A percentile compares a stretch with the other conserved stretches of the same genome.
Evolutionary conservation across 2,113 vertebrate genomes (phyloP).

Genomic region (Corvus cornix): DNA sequence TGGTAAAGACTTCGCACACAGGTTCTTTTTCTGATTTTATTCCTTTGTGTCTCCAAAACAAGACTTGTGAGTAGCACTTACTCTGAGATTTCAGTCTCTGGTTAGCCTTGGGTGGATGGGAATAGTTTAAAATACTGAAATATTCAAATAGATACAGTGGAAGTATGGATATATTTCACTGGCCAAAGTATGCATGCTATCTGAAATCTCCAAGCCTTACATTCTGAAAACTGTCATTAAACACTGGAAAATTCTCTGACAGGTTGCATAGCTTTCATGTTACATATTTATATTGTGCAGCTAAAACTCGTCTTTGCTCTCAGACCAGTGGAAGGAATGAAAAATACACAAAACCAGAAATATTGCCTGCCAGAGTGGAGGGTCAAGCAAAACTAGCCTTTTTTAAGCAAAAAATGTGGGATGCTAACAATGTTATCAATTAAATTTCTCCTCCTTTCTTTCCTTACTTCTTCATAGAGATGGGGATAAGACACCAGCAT

Average conservation of each 20-base stretch:
- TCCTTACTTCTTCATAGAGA: neutral
- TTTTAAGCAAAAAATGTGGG: neutral
- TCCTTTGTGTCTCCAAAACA: neutral
- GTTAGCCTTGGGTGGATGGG: neutral
- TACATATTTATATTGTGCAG: conserved; percentile 50
- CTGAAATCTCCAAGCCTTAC: conserved; percentile 20
- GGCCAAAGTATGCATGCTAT: neutral
- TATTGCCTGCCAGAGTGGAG: neutral
- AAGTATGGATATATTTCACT: neutral
- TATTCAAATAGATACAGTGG: conserved; percentile 20
- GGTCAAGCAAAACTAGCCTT: neutral
- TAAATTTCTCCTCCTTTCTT: neutral
- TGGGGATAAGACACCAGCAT: neutral
- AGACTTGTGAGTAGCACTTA: neutral
- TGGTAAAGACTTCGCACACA: neutral
- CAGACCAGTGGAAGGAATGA: neutral
- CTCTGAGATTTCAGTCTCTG: neutral
- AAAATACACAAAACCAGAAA: conserved; percentile 1
- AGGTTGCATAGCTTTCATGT: conserved; percentile 29
- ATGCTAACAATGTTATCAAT: neutral
- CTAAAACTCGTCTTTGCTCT: conserved; percentile 44
- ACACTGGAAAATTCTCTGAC: conserved; percentile 34
- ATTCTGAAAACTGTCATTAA: conserved; percentile 57
- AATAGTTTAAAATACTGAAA: conserved; percentile 39
- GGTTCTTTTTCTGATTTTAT: neutral